A percentile compares a stretch with the other conserved stretches of the same genome.
These are phyloP conservation scores for Myotis lucifugus DNA, from an alignment of 2,113 vertebrate genomes.

Conservation along the genomic window DNA sequence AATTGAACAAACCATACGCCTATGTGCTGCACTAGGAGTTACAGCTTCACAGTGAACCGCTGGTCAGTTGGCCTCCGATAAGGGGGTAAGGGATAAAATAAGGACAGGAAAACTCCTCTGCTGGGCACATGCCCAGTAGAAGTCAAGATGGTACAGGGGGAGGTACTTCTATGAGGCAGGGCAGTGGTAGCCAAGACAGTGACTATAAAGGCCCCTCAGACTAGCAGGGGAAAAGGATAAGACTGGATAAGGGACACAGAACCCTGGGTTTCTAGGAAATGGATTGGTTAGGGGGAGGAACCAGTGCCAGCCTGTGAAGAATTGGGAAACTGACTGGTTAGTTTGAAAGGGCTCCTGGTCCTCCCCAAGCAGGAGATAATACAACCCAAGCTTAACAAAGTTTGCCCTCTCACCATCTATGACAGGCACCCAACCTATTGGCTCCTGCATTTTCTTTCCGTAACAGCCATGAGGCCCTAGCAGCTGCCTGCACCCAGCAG, in stretches of 20 bases:
- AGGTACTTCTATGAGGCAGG: not conserved
- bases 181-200: not conserved
- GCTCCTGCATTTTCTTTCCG: not conserved
- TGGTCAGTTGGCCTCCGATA: too few species aligned
- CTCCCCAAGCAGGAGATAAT: not conserved
- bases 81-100: too few species aligned
- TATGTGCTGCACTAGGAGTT: not conserved
- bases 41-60: not conserved
- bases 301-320: not conserved
- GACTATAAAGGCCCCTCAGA: not conserved
- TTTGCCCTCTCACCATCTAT: not conserved
- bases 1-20: too few species aligned
- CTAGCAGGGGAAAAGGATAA: not conserved
- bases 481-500: not conserved
- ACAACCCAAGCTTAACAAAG: not conserved
- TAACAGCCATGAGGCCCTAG: not conserved
- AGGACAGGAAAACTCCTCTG: not conserved
- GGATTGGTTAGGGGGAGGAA: not conserved
- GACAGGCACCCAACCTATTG: not conserved
- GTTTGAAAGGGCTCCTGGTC: not conserved
- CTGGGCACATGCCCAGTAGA: not conserved
- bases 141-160: not conserved
- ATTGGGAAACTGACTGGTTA: not conserved
- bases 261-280: not conserved
- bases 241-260: not conserved